A percentile compares a stretch with the other conserved stretches of the same genome.
phyloP scores from a whole-genome alignment of 2,113 vertebrate species.

The Phalacrocorax pelagicus region DNA sequence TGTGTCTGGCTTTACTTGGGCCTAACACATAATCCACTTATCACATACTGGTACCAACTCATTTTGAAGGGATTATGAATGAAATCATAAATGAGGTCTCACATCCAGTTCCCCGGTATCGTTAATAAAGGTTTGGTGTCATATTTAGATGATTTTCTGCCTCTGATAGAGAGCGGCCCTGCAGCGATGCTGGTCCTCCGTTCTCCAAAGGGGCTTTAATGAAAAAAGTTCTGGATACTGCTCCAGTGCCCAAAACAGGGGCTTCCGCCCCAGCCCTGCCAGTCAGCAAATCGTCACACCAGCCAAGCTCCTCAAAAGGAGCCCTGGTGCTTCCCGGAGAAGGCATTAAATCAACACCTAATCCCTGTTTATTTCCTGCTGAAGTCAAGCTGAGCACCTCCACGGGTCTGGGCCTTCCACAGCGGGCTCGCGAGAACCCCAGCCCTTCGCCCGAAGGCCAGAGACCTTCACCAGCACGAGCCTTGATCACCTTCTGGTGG shows the following conservation, averaged over 20 bases:
- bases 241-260: background rate
- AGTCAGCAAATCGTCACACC: background rate
- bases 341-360: background rate
- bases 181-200: accelerated
- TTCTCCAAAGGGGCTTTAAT: background rate
- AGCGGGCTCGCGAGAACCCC: accelerated
- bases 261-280: background rate
- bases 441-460: background rate
- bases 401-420: accelerated
- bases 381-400: background rate
- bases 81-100: slow-evolving; percentile 73
- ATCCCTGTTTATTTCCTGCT: background rate
- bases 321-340: background rate
- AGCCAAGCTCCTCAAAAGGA: background rate
- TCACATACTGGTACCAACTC: slow-evolving; percentile 77
- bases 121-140: slow-evolving; percentile 32
- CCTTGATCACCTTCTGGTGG: accelerated
- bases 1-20: slow-evolving; percentile 79
- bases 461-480: accelerated
- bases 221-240: accelerated
- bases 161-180: background rate
- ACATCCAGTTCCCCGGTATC: slow-evolving; percentile 25
- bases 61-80: slow-evolving; percentile 81
- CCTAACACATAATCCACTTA: slow-evolving; percentile 82
- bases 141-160: background rate